Evolutionary conservation across 2,797 vertebrate species (phyloP).

Genomic region (Acanthis flammea): DNA sequence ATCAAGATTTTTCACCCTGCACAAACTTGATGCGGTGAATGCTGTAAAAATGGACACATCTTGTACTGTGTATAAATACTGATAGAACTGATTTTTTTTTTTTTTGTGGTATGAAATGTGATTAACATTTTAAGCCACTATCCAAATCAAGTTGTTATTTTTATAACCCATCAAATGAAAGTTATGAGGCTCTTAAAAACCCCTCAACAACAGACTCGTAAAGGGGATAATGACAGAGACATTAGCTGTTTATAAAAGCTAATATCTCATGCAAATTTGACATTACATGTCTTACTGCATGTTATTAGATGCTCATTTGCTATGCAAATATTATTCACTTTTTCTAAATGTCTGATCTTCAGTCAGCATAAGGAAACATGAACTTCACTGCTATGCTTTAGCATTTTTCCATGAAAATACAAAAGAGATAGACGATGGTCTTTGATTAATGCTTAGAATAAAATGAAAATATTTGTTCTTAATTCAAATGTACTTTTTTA

Average conservation of each 20-base stretch:
- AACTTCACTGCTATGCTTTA: background rate
- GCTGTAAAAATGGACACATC: background rate
- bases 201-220: conserved; percentile 42
- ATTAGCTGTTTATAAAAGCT: conserved; percentile 63
- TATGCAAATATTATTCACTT: conserved; percentile 46
- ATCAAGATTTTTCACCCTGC: background rate
- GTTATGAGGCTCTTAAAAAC: conserved; percentile 44
- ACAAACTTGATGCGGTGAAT: background rate
- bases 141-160: conserved; percentile 29
- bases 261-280: conserved; percentile 64
- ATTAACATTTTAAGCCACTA: conserved; percentile 58
- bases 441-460: conserved; percentile 5
- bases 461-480: conserved; percentile 17
- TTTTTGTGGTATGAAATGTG: background rate
- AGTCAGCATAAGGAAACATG: background rate
- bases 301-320: conserved; percentile 33
- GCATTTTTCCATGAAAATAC: conserved; percentile 10
- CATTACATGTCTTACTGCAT: conserved; percentile 37
- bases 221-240: conserved; percentile 65
- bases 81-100: background rate
- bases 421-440: background rate
- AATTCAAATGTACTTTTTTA: background rate
- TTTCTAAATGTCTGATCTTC: conserved; percentile 40
- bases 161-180: conserved; percentile 59
- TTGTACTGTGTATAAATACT: background rate